Conservation (phyloP, 35 echinoderm and acorn worm species). For the Apostichopus parvimensis region DNA sequence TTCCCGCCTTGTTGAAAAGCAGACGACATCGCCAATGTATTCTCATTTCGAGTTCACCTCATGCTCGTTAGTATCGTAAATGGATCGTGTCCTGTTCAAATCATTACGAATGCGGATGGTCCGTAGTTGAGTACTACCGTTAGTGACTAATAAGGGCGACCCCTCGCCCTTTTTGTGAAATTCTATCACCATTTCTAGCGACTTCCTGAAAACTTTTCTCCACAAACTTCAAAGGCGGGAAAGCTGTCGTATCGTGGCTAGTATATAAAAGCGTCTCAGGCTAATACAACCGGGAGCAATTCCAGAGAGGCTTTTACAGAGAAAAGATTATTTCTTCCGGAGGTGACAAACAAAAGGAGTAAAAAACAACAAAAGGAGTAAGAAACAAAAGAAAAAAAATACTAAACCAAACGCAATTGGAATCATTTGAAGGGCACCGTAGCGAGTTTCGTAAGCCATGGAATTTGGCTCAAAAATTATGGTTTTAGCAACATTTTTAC, state of each 20-base stretch:
- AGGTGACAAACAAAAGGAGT: conserved; percentile 4
- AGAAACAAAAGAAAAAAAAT: neutral
- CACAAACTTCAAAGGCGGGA: neutral
- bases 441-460: conserved; percentile 19
- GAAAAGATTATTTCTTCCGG: conserved; percentile 25
- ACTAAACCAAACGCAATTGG: neutral
- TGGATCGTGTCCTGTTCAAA: conserved; percentile 32
- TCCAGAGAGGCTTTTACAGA: conserved; percentile 24
- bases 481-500: conserved; percentile 52
- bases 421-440: neutral
- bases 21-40: conserved; percentile 23
- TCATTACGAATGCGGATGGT: conserved; percentile 37
- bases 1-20: conserved; percentile 48
- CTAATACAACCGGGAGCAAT: conserved; percentile 22
- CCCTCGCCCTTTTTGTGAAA: conserved; percentile 34
- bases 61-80: conserved; percentile 12
- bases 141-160: conserved; percentile 37
- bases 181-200: conserved; percentile 29
- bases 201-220: conserved; percentile 8
- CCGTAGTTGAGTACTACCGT: conserved; percentile 29
- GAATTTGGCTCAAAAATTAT: conserved; percentile 60
- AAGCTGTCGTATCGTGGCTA: neutral
- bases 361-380: neutral
- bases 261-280: conserved; percentile 38
- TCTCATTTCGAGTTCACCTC: neutral